Conservation (phyloP, 2,888 invertebrate species). For the Prosapia bicincta region DNA sequence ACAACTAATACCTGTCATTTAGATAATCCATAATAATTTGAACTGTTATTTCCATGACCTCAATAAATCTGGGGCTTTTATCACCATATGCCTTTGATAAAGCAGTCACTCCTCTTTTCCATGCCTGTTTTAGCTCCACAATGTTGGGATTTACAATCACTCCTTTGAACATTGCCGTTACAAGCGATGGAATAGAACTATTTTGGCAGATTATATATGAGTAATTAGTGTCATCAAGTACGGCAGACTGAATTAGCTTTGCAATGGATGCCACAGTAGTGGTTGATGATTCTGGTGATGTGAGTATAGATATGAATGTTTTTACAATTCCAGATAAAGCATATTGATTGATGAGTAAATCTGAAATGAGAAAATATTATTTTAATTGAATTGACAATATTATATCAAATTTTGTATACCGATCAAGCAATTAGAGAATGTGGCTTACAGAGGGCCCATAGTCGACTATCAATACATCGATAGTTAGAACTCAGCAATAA, state of each 20-base stretch:
- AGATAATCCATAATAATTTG: background rate
- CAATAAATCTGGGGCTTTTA: background rate
- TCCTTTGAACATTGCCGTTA: background rate
- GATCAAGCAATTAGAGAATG: no score
- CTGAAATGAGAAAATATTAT: background rate
- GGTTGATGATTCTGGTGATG: background rate
- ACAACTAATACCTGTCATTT: background rate
- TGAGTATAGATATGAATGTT: background rate
- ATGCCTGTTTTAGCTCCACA: background rate
- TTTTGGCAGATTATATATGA: background rate
- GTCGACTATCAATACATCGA: no score
- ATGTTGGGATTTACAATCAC: background rate
- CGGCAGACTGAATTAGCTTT: background rate
- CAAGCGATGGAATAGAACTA: background rate
- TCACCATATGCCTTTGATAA: background rate
- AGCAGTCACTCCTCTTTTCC: background rate
- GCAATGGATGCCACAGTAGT: background rate
- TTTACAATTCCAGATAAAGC: background rate
- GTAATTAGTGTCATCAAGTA: background rate
- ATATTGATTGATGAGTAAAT: background rate
- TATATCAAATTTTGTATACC: no score
- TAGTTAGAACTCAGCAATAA: no score
- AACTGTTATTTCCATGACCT: background rate
- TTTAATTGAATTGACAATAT: no score
- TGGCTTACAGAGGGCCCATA: no score